Evolutionary conservation across 2,888 invertebrate species (phyloP).

Genomic region (Dorcus parallelipipedus): DNA sequence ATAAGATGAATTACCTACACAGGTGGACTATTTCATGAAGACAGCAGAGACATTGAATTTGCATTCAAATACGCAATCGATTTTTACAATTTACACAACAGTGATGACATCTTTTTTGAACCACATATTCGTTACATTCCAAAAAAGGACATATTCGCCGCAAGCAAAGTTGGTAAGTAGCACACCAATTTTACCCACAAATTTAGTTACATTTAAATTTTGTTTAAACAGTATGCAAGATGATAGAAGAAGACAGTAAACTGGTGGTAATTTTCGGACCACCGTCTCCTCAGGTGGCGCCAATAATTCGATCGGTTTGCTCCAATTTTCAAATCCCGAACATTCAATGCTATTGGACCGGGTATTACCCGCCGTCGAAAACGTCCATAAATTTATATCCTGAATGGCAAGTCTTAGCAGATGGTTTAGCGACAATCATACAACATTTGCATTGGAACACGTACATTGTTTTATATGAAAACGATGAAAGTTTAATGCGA

Average conservation of each 20-base stretch:
- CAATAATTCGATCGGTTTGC: slow-evolving; percentile 79
- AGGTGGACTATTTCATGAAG: slow-evolving; percentile 47
- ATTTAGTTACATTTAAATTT: not conserved
- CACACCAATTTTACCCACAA: not conserved
- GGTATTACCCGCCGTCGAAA: slow-evolving; percentile 30
- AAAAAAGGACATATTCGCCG: slow-evolving; percentile 34
- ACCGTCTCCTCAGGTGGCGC: slow-evolving; percentile 59
- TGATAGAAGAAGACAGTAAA: slow-evolving; percentile 51
- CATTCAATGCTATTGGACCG: slow-evolving; percentile 71
- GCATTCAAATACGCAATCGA: slow-evolving; percentile 58
- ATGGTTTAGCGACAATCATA: slow-evolving; percentile 65
- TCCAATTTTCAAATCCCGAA: slow-evolving; percentile 84
- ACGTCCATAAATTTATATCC: slow-evolving; percentile 65
- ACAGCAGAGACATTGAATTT: slow-evolving; percentile 55
- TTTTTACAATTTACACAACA: slow-evolving; percentile 45
- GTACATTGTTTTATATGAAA: slow-evolving; percentile 77
- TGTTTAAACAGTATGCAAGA: slow-evolving; percentile 53
- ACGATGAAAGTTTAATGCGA: slow-evolving; percentile 69
- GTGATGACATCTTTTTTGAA: slow-evolving; percentile 29
- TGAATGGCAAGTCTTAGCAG: slow-evolving; percentile 61
- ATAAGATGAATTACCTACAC: not conserved
- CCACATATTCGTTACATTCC: slow-evolving; percentile 35
- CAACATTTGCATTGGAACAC: slow-evolving; percentile 69
- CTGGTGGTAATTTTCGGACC: slow-evolving; percentile 84
- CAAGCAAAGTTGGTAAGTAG: slow-evolving; percentile 39